Conservation (phyloP, 1,140 invertebrate genomes). For the Trinorchestia longiramus region DNA sequence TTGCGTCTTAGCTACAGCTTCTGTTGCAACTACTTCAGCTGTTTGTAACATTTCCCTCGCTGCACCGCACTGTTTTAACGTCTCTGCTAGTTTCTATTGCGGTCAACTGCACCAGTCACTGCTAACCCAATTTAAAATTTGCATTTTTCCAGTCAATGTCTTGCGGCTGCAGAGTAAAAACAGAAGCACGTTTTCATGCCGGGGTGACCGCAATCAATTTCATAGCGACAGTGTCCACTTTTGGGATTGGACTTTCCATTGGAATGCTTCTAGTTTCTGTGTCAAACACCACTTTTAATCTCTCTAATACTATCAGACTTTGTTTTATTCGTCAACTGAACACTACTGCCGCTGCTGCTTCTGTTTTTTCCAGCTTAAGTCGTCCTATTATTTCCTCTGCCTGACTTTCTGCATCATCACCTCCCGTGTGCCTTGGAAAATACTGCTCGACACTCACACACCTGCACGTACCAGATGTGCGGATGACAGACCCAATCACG, state of each 20-base stretch:
- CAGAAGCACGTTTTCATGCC: background rate
- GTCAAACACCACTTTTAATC: background rate
- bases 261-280: background rate
- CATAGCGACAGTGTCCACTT: background rate
- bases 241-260: background rate
- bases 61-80: background rate
- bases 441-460: background rate
- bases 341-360: no score
- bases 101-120: background rate
- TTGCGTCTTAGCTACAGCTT: background rate
- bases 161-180: background rate
- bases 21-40: background rate
- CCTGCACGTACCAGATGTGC: background rate
- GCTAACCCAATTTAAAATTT: background rate
- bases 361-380: background rate
- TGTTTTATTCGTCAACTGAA: background rate
- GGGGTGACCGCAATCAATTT: background rate
- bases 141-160: background rate
- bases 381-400: background rate
- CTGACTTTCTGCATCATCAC: background rate
- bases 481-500: background rate
- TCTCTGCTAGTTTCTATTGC: background rate
- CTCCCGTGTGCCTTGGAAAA: background rate
- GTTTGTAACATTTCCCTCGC: background rate
- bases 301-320: background rate